These are phyloP conservation scores for Thaumatotibia leucotreta DNA, from an alignment of 1,140 invertebrate genomes.

Conservation along the genomic window DNA sequence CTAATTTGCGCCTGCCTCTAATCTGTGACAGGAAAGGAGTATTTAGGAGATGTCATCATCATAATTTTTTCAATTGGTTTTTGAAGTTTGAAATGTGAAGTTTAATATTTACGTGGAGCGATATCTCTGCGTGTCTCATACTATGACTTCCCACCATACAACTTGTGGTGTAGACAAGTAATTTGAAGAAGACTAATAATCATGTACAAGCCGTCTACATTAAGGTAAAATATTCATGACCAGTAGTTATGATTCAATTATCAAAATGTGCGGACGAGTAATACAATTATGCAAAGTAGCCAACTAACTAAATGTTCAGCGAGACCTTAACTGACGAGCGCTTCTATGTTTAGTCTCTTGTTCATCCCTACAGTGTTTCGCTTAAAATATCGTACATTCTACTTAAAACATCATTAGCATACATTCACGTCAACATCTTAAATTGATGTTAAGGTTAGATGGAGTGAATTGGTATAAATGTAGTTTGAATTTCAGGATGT, in stretches of 20 bases:
- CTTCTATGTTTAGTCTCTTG: slow-evolving; percentile 4
- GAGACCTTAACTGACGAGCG: background rate
- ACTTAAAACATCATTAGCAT: slow-evolving; percentile 4
- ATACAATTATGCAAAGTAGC: slow-evolving; percentile 13
- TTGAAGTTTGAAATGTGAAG: no score
- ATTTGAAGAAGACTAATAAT: no score
- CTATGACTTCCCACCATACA: no score
- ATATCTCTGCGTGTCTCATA: no score
- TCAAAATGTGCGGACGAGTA: slow-evolving; percentile 10
- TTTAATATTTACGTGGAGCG: no score
- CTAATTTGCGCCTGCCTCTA: no score
- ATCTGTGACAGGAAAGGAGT: no score
- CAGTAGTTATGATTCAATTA: slow-evolving; percentile 14
- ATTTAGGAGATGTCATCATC: no score
- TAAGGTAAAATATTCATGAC: background rate
- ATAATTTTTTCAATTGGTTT: no score
- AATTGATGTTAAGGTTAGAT: background rate
- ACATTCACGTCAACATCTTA: background rate
- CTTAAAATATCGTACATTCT: background rate
- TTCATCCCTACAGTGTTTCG: background rate
- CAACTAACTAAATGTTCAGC: background rate
- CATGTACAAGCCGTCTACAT: background rate
- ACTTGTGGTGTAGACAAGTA: no score
- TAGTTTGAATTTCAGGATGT: background rate
- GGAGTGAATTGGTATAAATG: background rate